Percentiles rank a stretch among this genome's conserved stretches.
Conservation (phyloP, 2,888 invertebrate genomes). For the Cremastobaeus sp. region DNA sequence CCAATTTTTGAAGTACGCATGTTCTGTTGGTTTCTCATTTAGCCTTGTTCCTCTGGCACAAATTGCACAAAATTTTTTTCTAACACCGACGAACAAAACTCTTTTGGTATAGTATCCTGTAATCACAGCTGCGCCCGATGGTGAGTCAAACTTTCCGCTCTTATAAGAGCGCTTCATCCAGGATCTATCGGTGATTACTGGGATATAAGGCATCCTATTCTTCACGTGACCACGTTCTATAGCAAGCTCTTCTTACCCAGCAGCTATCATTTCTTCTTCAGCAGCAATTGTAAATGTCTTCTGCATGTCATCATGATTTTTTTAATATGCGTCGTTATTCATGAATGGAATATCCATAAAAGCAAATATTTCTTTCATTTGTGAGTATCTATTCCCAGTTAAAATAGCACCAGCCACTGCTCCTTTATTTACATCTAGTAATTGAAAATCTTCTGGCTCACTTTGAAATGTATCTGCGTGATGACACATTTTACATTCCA, state of each 20-base stretch:
- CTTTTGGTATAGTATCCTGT: conserved; percentile 6
- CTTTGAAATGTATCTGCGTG: conserved; percentile 6
- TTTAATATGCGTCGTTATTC: conserved; percentile 1
- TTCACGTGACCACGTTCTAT: background rate
- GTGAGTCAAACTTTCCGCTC: background rate
- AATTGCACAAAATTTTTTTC: conserved; percentile 6
- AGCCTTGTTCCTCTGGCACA: background rate
- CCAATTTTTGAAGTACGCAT: conserved; percentile 7
- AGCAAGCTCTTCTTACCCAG: conserved; percentile 1
- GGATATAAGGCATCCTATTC: conserved; percentile 4
- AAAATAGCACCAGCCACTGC: conserved; percentile 20
- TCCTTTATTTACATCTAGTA: conserved; percentile 6
- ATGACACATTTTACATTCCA: conserved; percentile 6
- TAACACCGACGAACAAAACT: background rate
- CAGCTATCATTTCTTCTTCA: conserved; percentile 4
- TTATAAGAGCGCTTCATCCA: conserved; percentile 21
- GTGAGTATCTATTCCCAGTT: conserved; percentile 14
- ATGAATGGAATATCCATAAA: conserved; percentile 6
- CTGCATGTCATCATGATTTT: conserved; percentile 3
- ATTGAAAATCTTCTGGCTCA: conserved; percentile 14
- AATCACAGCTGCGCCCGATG: conserved; percentile 1
- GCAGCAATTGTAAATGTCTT: conserved; percentile 4
- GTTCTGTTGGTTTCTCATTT: conserved; percentile 4
- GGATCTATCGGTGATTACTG: conserved; percentile 11
- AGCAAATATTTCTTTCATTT: conserved; percentile 16